Percentiles rank a stretch among this genome's conserved stretches.
Conservation (phyloP, 2,797 vertebrate genomes). For the Xenopus petersii region DNA sequence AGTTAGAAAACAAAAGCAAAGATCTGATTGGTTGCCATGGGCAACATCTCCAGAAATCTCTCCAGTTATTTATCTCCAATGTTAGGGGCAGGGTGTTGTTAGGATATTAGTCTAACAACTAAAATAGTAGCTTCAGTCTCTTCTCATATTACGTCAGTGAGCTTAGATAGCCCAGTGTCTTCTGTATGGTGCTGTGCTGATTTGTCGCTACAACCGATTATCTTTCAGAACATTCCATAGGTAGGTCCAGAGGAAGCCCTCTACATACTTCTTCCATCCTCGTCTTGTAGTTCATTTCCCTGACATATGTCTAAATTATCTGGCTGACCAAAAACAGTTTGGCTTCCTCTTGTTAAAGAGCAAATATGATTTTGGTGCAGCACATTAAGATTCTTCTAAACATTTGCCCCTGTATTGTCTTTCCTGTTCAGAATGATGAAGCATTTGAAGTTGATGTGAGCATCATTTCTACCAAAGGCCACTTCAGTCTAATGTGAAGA, state of each 20-base stretch:
- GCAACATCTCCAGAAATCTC: too few species aligned
- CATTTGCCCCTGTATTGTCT: not conserved
- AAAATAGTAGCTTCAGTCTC: too few species aligned
- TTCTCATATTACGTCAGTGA: too few species aligned
- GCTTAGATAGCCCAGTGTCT: too few species aligned
- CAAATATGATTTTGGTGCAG: too few species aligned
- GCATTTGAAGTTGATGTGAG: not conserved
- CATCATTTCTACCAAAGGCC: not conserved
- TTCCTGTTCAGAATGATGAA: not conserved
- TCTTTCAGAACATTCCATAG: slow-evolving; percentile 21
- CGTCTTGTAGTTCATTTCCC: slow-evolving; percentile 31
- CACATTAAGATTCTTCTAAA: too few species aligned
- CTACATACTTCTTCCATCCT: slow-evolving; percentile 21
- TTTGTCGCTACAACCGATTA: slow-evolving; percentile 1
- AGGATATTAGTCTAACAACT: too few species aligned
- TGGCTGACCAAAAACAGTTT: slow-evolving; percentile 3
- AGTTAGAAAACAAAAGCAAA: too few species aligned
- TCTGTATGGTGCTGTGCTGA: too few species aligned
- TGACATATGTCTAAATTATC: slow-evolving; percentile 33
- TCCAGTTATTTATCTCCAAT: too few species aligned
- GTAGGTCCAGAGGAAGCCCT: slow-evolving; percentile 27
- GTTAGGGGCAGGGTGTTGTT: too few species aligned
- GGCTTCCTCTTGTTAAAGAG: not conserved
- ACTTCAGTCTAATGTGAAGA: not conserved
- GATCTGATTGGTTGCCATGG: too few species aligned